Evolutionary conservation across 2,888 invertebrate genomes (phyloP).

Genomic region (Drosophila anomalata): DNA sequence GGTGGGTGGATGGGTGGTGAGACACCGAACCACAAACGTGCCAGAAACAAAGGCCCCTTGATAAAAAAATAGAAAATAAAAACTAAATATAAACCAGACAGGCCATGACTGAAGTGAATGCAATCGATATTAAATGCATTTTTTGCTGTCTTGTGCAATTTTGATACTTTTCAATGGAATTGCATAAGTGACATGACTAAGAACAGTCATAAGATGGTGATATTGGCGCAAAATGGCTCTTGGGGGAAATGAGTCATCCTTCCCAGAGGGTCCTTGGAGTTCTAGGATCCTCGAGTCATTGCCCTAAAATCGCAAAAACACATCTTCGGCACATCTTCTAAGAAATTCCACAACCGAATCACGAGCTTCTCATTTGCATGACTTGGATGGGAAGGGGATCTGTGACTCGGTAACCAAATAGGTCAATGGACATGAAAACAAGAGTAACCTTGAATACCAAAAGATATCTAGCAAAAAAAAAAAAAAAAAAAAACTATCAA

Average conservation of each 20-base stretch:
- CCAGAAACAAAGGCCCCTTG: neutral
- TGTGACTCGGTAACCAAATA: slow-evolving; percentile 63
- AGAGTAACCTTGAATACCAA: slow-evolving; percentile 75
- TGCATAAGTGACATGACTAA: slow-evolving; percentile 16
- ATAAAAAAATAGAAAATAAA: slow-evolving; percentile 3
- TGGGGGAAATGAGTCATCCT: neutral
- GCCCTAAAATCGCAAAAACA: neutral
- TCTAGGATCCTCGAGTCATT: neutral
- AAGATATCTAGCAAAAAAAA: neutral
- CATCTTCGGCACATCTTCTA: neutral
- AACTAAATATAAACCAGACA: neutral
- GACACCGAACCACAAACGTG: neutral
- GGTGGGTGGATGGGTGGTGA: neutral
- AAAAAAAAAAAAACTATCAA: slow-evolving; percentile 27
- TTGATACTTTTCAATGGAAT: neutral
- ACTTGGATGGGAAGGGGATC: neutral
- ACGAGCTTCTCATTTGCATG: slow-evolving; percentile 57
- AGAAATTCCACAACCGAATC: slow-evolving; percentile 14
- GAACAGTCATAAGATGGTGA: neutral
- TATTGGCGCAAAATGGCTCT: neutral
- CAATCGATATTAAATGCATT: slow-evolving; percentile 5
- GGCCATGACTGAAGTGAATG: slow-evolving; percentile 15
- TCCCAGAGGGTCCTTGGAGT: neutral
- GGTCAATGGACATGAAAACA: slow-evolving; percentile 80
- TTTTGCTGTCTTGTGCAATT: neutral